Evolutionary conservation across 1,140 invertebrate genomes (phyloP), one percentile per base, ranked within the genome.

Genomic region (Anastrepha ludens): DNA sequence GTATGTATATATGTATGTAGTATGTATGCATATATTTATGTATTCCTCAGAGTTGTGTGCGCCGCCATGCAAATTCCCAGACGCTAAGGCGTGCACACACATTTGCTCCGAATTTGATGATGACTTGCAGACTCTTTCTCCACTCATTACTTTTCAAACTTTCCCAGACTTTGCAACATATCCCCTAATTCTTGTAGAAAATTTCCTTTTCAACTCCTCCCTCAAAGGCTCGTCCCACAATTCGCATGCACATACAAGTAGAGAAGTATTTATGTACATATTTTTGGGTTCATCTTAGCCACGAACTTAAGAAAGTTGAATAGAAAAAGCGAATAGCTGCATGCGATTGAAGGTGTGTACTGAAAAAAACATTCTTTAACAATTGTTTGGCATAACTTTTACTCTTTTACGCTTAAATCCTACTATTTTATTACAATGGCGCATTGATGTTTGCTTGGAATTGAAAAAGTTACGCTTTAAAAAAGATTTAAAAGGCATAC

Each of bases 331-430:
- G 50, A 55, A 55, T 7, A 55, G 50, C 5, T 55, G 5, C 50
- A 55, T 55, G 9, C 0, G 4, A 67, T 67, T 41, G 11, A 11
- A 41, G 5, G 7, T 67, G 9, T 67, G 64, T 11, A 9, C 29
- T 0, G 29, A 29, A 29, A 29, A 29, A 29, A 20, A 29, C 29
- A 5, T 13, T 67, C n/a, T 41, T 9, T 67, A 67, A 67, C 64
- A 29, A 29, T 4, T 47, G 15, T 62, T 85, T 85, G 29, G 41
- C 85, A 64, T 88, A 81, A 86, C 87, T 88, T 88, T 86, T 88
- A 88, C 74, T 87, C 81, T 62, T 88, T 88, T 47, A 85, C 87
- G 85, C 85, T 88, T 88, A 86, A 88, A 88, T 88, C 87, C 85
- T 88, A 86, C 86, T 88, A 88, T 88, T 86, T 88, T 74, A 88